These are phyloP conservation scores for Cyphomyrus plagiostoma DNA, from an alignment of 2,113 vertebrate genomes.

Conservation along the genomic window DNA sequence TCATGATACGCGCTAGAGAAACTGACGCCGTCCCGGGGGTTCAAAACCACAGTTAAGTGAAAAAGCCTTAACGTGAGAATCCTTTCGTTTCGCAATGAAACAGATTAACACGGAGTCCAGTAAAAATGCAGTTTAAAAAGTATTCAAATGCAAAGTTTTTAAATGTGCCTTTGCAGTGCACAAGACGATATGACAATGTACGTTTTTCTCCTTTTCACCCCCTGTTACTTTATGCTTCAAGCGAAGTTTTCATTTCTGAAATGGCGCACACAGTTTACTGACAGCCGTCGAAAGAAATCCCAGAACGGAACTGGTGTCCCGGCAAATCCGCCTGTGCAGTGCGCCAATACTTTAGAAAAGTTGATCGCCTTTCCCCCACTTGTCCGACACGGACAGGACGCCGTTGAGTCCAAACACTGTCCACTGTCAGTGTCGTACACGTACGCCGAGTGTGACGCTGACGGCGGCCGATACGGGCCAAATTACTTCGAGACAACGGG, in stretches of 20 bases:
- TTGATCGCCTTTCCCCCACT: not conserved
- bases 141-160: not conserved
- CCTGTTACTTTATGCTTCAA: not conserved
- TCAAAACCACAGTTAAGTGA: not conserved
- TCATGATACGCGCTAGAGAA: not conserved
- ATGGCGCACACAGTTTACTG: not conserved
- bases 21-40: not conserved
- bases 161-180: not conserved
- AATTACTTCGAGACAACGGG: not conserved
- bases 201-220: not conserved
- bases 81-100: not conserved
- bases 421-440: not conserved
- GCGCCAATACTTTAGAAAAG: not conserved
- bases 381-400: not conserved
- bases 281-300: not conserved
- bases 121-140: not conserved
- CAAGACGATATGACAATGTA: not conserved
- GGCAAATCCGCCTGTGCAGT: not conserved
- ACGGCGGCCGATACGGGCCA: not conserved
- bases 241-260: not conserved
- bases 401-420: not conserved
- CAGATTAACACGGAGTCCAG: not conserved
- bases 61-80: not conserved
- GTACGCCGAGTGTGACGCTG: not conserved
- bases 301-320: not conserved